Evolutionary conservation across 2,888 invertebrate genomes (phyloP).

Genomic region (Cephalotes varians): DNA sequence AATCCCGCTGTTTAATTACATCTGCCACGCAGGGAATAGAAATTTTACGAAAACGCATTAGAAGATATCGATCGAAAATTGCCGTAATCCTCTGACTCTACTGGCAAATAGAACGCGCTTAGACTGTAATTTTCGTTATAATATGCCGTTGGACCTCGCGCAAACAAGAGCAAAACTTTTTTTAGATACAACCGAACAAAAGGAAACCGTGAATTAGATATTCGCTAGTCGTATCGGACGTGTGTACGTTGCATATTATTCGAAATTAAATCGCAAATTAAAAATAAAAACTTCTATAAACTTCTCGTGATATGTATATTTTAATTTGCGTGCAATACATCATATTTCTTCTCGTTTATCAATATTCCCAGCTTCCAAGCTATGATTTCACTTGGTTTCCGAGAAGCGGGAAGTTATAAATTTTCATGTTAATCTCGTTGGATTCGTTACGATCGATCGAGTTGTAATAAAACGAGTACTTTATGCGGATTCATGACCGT

Average conservation of each 20-base stretch:
- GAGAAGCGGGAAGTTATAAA: constrained; percentile 15
- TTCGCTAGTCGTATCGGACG: neutral
- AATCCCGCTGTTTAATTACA: constrained; percentile 62
- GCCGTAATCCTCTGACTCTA: constrained; percentile 60
- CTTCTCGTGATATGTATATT: neutral
- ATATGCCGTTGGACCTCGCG: constrained; percentile 57
- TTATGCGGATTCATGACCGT: neutral
- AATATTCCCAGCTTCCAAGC: neutral
- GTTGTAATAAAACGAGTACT: constrained; percentile 23
- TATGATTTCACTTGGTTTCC: constrained; percentile 18
- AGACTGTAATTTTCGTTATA: constrained; percentile 78
- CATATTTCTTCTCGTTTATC: neutral
- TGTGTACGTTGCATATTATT: neutral
- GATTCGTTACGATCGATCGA: constrained; percentile 14
- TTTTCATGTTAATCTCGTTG: neutral
- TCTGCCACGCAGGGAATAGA: constrained; percentile 13
- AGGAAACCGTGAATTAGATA: constrained; percentile 19
- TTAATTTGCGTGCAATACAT: neutral
- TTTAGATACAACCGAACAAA: neutral
- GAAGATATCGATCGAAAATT: constrained; percentile 74
- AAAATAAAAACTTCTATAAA: neutral
- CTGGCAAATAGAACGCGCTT: constrained; percentile 47
- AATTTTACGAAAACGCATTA: constrained; percentile 39
- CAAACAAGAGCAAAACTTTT: constrained; percentile 43
- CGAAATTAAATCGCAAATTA: constrained; percentile 1